These are phyloP conservation scores for Synodontis membranacea DNA, from an alignment of 2,113 vertebrate species.

Conservation along the genomic window DNA sequence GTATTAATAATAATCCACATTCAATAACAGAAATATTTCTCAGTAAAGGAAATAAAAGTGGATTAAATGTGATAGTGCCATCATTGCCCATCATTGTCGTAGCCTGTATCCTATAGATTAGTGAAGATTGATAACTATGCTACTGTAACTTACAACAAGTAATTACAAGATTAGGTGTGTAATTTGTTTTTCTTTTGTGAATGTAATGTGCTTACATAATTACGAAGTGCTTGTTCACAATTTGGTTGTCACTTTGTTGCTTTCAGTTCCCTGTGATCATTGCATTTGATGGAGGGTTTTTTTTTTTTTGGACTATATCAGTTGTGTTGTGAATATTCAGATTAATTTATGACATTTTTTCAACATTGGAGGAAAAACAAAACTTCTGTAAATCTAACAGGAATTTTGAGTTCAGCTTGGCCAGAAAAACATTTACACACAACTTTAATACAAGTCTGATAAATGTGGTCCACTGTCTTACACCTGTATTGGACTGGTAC, in stretches of 20 bases:
- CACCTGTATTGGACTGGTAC: not conserved
- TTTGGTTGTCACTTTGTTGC: not conserved
- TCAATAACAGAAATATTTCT: no score
- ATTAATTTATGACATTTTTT: not conserved
- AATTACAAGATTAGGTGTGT: no score
- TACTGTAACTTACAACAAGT: no score
- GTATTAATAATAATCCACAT: no score
- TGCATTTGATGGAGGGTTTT: not conserved
- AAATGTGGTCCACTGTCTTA: not conserved
- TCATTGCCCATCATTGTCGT: no score
- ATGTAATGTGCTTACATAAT: no score
- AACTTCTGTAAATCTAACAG: not conserved
- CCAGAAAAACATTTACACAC: not conserved
- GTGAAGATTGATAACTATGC: no score
- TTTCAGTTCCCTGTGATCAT: not conserved
- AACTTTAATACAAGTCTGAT: not conserved
- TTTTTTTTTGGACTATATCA: not conserved
- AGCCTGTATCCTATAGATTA: no score
- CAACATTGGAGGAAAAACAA: not conserved
- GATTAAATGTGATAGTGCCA: no score
- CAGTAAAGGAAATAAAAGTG: no score
- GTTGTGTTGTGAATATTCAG: not conserved
- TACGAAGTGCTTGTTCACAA: no score
- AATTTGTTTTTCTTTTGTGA: no score
- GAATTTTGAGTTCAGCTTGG: not conserved